Conservation (phyloP, 2,113 vertebrate species). For the Aepyceros melampus region DNA sequence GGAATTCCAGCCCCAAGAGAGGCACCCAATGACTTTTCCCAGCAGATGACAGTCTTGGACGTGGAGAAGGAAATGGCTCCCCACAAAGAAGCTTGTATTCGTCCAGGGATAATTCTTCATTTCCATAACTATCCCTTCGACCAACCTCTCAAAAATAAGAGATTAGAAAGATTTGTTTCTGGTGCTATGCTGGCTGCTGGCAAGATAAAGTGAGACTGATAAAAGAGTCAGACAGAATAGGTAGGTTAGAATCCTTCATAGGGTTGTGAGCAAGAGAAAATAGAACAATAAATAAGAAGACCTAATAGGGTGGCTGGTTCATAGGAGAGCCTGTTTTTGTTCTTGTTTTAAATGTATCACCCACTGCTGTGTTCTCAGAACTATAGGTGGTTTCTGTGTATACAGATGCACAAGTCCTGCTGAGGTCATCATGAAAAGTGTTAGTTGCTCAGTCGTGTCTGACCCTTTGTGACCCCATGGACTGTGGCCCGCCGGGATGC, state of each 20-base stretch:
- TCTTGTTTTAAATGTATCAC: background rate
- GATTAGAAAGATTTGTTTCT: background rate
- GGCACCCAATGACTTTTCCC: background rate
- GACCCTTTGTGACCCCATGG: background rate
- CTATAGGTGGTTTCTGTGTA: background rate
- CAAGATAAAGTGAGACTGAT: background rate
- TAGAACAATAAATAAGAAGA: background rate
- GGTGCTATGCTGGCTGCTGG: background rate
- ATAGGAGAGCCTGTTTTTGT: background rate
- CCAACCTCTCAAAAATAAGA: background rate
- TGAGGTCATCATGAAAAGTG: background rate
- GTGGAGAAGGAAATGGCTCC: background rate
- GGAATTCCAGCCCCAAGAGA: background rate
- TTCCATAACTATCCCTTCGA: background rate
- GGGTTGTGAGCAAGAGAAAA: background rate
- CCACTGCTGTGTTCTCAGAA: background rate
- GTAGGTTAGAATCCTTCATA: background rate
- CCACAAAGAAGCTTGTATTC: background rate
- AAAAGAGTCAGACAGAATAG: background rate
- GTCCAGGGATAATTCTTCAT: background rate
- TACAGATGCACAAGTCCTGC: fast-evolving
- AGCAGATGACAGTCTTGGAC: background rate
- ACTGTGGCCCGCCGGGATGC: background rate
- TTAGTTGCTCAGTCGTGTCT: background rate
- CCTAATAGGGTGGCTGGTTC: background rate